Base-by-base conservation (phyloP, 1,140 invertebrate species). In the Harlomillsia oculata region DNA sequence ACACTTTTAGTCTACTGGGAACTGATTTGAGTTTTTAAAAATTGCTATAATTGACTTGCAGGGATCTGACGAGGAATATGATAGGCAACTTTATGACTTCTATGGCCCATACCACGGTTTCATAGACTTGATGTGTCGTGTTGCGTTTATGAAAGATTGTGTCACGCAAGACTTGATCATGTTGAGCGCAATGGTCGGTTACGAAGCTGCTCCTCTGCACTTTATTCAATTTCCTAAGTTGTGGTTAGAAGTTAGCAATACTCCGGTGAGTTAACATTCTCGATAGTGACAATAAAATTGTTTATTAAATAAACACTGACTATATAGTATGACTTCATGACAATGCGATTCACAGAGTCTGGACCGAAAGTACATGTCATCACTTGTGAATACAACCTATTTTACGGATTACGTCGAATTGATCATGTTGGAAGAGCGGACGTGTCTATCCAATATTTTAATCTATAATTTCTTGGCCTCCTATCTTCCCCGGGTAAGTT, bases 391-490 rank as follows among this genome's bases (percentile, higher is more conserved):
- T 53, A 87, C 82, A 65, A 84, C 79, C 63, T 86, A 84, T 60
- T 83, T 89, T 56, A 80, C 84, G 18, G 86, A 89, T 69, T 90
- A 89, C 68, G 80, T 89, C 43, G 85, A 90, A 66, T 79, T 85
- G 2, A 80, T 90, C 5, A 69, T 91, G 16, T 68, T 88, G 25
- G 86, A 90, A 68, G 87, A 90, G 69, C 74, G 87, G 60, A 77
- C 80, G 13, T 85, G 83, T 5, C 72, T 90, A 2, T 84, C 82
- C 39, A 83, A 87, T 62, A 78, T 80, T 26, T 76, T 81, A 53
- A 87, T 89, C 59, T 87, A 85, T 69, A 81, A 87, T 62, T 89
- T 90, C 69, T 78, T 89, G 59, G 80, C 79, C 56, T 82, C 83
- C 53, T 89, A 86, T 68, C 86, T 90, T 66, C 86, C 87, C 0